phyloP scores from a whole-genome alignment of 2,113 vertebrate species.

The Parus major region DNA sequence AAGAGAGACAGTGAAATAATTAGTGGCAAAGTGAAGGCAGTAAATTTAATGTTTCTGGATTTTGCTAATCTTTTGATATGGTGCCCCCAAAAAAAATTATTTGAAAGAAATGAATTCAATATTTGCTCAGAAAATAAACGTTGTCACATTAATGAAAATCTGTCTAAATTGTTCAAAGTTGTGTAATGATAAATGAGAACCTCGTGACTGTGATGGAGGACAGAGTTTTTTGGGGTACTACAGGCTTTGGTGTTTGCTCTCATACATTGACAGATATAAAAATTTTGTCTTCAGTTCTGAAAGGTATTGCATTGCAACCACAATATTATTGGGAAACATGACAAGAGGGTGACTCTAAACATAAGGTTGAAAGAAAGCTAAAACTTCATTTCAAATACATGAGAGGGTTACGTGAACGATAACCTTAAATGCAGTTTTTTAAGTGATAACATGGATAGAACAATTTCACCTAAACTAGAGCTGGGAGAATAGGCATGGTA shows the following conservation, averaged over 20 bases:
- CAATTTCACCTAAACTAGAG: neutral
- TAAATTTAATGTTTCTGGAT: neutral
- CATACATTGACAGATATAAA: neutral
- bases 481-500: neutral
- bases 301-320: neutral
- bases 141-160: neutral
- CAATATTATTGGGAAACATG: neutral
- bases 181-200: neutral
- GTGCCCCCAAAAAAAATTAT: neutral
- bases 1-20: neutral
- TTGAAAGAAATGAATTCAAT: neutral
- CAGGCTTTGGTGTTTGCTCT: neutral
- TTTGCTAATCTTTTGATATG: neutral
- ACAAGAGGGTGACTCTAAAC: neutral
- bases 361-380: neutral
- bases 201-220: neutral
- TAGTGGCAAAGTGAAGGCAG: neutral
- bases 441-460: neutral
- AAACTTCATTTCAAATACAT: neutral
- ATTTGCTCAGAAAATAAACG: neutral
- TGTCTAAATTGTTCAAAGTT: neutral
- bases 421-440: neutral
- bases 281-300: neutral
- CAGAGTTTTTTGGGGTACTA: neutral
- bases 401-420: fast-evolving